These are phyloP conservation scores for Bergia puertoricense DNA, from an alignment of 92 coral and sea anemone genomes.

Conservation along the genomic window DNA sequence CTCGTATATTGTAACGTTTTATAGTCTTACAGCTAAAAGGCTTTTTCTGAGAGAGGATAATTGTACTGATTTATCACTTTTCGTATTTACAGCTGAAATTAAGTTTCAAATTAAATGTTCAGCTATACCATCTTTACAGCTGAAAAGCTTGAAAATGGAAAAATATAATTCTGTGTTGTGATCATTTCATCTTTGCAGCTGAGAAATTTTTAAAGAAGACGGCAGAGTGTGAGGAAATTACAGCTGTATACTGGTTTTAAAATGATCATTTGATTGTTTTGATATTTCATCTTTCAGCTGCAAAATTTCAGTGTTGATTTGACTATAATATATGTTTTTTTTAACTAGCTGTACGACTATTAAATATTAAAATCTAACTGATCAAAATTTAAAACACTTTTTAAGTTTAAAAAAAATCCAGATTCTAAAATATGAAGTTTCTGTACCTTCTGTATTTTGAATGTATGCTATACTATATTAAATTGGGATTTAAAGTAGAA, in stretches of 20 bases:
- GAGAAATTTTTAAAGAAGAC: neutral
- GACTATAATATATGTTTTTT: neutral
- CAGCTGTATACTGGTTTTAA: neutral
- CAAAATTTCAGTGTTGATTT: neutral
- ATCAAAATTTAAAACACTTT: neutral
- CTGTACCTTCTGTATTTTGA: too few relatives aligned
- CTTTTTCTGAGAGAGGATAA: too few relatives aligned
- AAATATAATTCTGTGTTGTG: neutral
- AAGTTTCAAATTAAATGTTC: too few relatives aligned
- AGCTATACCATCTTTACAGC: neutral
- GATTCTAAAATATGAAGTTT: neutral
- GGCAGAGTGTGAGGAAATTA: neutral
- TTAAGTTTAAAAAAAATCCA: neutral
- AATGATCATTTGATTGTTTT: neutral
- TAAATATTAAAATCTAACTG: neutral
- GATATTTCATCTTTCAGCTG: conserved; percentile 7
- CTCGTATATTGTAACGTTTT: too few relatives aligned
- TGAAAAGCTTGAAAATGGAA: neutral
- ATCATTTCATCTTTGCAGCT: neutral
- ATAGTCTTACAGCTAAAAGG: too few relatives aligned
- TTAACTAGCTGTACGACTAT: neutral
- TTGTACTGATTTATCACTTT: too few relatives aligned
- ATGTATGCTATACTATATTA: too few relatives aligned
- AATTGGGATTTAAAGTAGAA: neutral
- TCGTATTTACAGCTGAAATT: too few relatives aligned